phyloP scores from a whole-genome alignment of 1,140 invertebrate species.

The Brachionus sp. region DNA sequence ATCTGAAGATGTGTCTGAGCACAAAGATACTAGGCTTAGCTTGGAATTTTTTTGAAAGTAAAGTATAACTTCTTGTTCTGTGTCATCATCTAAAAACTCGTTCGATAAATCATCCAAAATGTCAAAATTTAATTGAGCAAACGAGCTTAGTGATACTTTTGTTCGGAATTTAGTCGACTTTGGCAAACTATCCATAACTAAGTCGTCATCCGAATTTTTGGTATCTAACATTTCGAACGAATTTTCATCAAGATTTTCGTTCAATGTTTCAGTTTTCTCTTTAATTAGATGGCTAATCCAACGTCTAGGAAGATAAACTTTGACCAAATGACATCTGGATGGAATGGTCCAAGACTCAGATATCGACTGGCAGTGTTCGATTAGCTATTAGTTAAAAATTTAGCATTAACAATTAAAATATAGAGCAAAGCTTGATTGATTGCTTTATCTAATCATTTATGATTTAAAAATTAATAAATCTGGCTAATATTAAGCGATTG shows the following conservation, averaged over 20 bases:
- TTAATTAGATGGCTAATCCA: background rate
- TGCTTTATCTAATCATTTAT: constrained; percentile 6
- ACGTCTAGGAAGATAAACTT: background rate
- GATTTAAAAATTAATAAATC: background rate
- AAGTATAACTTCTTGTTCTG: background rate
- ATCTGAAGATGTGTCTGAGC: background rate
- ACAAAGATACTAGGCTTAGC: background rate
- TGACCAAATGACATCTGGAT: background rate
- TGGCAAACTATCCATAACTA: constrained; percentile 34
- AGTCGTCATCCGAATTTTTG: background rate
- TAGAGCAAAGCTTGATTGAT: background rate
- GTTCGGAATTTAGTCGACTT: background rate
- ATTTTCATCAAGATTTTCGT: background rate
- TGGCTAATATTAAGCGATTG: background rate
- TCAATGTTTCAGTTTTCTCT: background rate
- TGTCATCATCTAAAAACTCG: constrained; percentile 1
- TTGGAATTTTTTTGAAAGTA: constrained; percentile 34
- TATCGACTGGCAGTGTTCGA: background rate
- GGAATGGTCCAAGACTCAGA: background rate
- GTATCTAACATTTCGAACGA: background rate
- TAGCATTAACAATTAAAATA: background rate
- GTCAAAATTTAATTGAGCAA: background rate
- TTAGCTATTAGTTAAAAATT: constrained; percentile 13
- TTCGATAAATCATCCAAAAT: background rate
- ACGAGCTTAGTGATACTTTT: background rate